Conservation (phyloP, 2,888 invertebrate genomes). For the Nycteola revayana region DNA sequence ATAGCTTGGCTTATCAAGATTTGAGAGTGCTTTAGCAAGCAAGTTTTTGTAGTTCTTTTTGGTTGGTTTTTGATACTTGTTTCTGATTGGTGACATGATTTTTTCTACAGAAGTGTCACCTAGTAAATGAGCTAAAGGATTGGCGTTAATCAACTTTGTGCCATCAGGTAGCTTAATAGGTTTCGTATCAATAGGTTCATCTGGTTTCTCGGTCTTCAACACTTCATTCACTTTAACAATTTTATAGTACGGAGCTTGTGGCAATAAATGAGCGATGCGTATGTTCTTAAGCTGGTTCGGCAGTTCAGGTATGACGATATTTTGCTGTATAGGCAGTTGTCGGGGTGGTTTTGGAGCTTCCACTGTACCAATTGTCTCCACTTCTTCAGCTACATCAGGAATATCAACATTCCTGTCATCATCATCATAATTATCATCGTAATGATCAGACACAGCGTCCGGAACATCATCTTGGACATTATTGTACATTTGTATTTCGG, state of each 20-base stretch:
- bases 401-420: constrained; percentile 34
- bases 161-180: constrained; percentile 52
- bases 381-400: constrained; percentile 66
- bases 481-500: neutral
- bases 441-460: constrained; percentile 19
- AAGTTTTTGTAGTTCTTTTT: constrained; percentile 44
- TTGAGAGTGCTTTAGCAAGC: constrained; percentile 49
- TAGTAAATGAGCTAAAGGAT: constrained; percentile 64
- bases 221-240: constrained; percentile 60
- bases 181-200: neutral
- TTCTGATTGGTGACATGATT: constrained; percentile 31
- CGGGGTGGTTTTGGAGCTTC: constrained; percentile 26
- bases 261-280: constrained; percentile 54
- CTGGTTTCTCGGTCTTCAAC: constrained; percentile 7
- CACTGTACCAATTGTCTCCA: constrained; percentile 50
- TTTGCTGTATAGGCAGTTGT: constrained; percentile 25
- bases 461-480: constrained; percentile 8
- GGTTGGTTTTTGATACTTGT: constrained; percentile 52
- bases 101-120: constrained; percentile 41
- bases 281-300: constrained; percentile 42
- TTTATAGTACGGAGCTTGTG: constrained; percentile 63
- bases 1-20: constrained; percentile 30
- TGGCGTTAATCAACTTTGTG: constrained; percentile 55
- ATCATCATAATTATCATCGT: constrained; percentile 26
- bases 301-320: constrained; percentile 50